These are phyloP conservation scores for Zaprionus ghesquierei DNA, from an alignment of 1,140 invertebrate genomes.

Conservation along the genomic window DNA sequence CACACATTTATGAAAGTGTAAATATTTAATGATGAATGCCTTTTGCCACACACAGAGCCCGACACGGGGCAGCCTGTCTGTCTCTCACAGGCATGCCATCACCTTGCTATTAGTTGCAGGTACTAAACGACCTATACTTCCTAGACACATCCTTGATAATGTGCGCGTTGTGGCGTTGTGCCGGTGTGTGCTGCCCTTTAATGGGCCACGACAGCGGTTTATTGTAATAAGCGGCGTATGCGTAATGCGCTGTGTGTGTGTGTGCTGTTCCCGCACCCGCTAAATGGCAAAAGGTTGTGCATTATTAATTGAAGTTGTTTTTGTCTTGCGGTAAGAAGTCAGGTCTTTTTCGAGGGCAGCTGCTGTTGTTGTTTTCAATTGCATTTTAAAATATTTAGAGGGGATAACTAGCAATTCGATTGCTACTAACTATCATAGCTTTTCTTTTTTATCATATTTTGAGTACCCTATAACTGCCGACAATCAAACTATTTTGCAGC, in stretches of 20 bases:
- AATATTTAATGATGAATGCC: conserved; percentile 75
- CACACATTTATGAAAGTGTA: conserved; percentile 80
- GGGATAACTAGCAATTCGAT: too few relatives aligned
- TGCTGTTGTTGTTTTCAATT: too few relatives aligned
- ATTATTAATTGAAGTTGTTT: conserved; percentile 52
- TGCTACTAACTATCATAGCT: too few relatives aligned
- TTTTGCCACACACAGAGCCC: conserved; percentile 25
- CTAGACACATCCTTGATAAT: conserved; percentile 16
- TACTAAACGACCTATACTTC: not conserved
- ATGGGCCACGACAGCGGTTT: conserved; percentile 48
- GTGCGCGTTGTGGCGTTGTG: conserved; percentile 7
- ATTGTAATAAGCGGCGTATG: conserved; percentile 61
- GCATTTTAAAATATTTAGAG: too few relatives aligned
- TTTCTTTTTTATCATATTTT: too few relatives aligned
- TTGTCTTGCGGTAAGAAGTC: not conserved
- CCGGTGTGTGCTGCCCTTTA: conserved; percentile 35
- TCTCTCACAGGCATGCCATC: not conserved
- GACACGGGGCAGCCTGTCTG: not conserved
- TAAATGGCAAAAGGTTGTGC: conserved; percentile 28
- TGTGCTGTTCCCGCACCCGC: conserved; percentile 19
- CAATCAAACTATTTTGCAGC: too few relatives aligned
- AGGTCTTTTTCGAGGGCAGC: not conserved
- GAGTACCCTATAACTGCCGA: too few relatives aligned
- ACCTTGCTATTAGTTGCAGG: not conserved
- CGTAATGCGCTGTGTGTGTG: conserved; percentile 46